Evolutionary conservation across 2,113 vertebrate species (phyloP).

Genomic region (Ornithorhynchus anatinus): DNA sequence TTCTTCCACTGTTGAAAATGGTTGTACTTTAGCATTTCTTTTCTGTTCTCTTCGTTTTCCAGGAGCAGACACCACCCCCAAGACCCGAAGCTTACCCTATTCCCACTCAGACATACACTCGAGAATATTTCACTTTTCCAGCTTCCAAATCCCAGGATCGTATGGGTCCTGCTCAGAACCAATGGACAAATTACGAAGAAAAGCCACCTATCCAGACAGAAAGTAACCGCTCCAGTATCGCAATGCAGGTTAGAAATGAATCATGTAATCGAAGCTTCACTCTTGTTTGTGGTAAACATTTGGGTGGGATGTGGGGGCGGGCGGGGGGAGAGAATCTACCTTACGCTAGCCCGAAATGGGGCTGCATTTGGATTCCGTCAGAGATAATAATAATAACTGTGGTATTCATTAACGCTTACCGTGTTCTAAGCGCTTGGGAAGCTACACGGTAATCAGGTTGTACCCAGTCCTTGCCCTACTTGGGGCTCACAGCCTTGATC

Average conservation of each 20-base stretch:
- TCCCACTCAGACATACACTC: slow-evolving; percentile 93
- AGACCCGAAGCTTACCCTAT: slow-evolving; percentile 95
- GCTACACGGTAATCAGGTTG: too few species aligned
- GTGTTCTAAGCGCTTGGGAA: too few species aligned
- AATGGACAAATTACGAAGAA: slow-evolving; percentile 88
- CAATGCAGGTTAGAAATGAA: slow-evolving; percentile 80
- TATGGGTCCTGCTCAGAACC: slow-evolving; percentile 78
- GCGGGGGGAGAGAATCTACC: slow-evolving; percentile 8
- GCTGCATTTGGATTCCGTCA: too few species aligned
- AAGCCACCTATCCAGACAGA: slow-evolving; percentile 74
- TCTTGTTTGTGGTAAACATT: background rate
- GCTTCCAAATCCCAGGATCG: slow-evolving; percentile 92
- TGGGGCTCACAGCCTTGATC: too few species aligned
- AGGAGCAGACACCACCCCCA: slow-evolving; percentile 88
- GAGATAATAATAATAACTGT: too few species aligned
- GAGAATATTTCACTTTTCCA: slow-evolving; percentile 97
- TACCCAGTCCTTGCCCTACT: too few species aligned
- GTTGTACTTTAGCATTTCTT: background rate
- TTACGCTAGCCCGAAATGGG: too few species aligned
- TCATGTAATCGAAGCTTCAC: background rate
- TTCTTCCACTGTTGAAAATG: background rate
- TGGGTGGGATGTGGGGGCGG: background rate
- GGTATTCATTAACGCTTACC: too few species aligned
- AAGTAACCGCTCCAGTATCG: slow-evolving; percentile 71
- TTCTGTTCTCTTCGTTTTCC: background rate